Base-by-base conservation (phyloP, 2,113 vertebrate genomes). In the Thomomys bottae region DNA sequence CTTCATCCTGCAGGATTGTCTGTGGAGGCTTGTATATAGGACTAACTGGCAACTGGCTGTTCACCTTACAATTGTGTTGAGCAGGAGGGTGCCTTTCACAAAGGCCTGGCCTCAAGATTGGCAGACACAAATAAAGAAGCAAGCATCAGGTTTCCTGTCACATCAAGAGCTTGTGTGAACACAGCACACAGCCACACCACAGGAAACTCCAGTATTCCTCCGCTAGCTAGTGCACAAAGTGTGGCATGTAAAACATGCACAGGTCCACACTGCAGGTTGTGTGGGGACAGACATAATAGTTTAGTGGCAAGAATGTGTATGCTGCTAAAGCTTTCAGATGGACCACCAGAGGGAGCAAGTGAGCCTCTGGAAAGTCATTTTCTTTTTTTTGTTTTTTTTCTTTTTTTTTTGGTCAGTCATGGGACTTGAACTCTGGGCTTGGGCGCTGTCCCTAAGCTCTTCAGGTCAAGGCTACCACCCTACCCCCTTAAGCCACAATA, bases 201-300 rank as follows among this genome's bases (percentile, higher is more conserved):
- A 54, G 49, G 49, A 54, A 54, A 54, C 14, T 54, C 49, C 15
- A 17, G 8, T 42, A n/a, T 75, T 36, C 40, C 61, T 45, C 12
- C 28, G 66, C 17, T 36, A 67, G 6, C 49, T 40, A 3, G 6
- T 6, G 11, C 32, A 5, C 26, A 5, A 3, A 24, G 64, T 23
- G 17, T 61, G 1, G 21, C 72, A 1, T 0, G 42, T 8, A 54
- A n/a, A n/a, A 40, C 70, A 67, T 24, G 32, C 40, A 4, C 34
- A 34, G 66, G 5, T 18, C 42, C 34, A 23, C 40, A 67, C 23
- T 1, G 9, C 2, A 1, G 34, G 15, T 40, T 76, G 18, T 6
- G 1, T 40, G 23, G 84, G 61, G 32, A 24, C 36, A 73, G 21
- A 23, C 0, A 0, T 4, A 8, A 45, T 59, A 9, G 23, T 61